Evolutionary conservation across 2,888 invertebrate species (phyloP).

Genomic region (Falcaria lacertinaria): DNA sequence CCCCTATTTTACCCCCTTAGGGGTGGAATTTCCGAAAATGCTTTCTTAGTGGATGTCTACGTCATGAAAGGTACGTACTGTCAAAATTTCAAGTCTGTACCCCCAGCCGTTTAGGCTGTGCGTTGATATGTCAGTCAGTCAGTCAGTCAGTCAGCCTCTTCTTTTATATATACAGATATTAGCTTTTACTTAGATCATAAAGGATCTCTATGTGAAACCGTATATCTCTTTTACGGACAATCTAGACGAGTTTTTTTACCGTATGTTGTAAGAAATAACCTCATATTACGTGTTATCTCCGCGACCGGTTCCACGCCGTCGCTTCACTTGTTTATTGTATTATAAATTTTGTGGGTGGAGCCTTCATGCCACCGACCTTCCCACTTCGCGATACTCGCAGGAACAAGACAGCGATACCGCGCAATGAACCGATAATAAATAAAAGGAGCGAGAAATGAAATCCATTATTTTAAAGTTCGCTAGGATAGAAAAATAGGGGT

Average conservation of each 20-base stretch:
- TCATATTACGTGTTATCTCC: constrained; percentile 67
- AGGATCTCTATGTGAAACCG: too few species aligned
- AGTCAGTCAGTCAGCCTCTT: too few species aligned
- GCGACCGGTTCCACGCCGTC: constrained; percentile 59
- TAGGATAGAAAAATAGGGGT: constrained; percentile 75
- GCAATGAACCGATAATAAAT: constrained; percentile 44
- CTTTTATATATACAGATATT: too few species aligned
- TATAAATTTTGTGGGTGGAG: constrained; percentile 77
- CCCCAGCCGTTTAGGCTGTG: too few species aligned
- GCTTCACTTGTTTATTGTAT: constrained; percentile 73
- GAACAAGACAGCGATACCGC: constrained; percentile 66
- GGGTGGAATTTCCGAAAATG: too few species aligned
- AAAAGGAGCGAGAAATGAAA: constrained; percentile 50
- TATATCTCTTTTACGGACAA: constrained; percentile 59
- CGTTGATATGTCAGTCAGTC: too few species aligned
- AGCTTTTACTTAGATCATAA: constrained; percentile 59
- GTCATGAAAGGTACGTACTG: too few species aligned
- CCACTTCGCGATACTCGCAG: constrained; percentile 57
- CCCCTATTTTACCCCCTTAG: too few species aligned
- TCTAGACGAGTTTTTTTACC: constrained; percentile 55
- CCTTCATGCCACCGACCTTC: constrained; percentile 59
- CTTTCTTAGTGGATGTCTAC: too few species aligned
- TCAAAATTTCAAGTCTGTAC: too few species aligned
- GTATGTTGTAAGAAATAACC: constrained; percentile 72
- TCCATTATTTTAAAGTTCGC: constrained; percentile 66